Evolutionary conservation across 2,113 vertebrate species (phyloP).

Genomic region (Oxyura jamaicensis): DNA sequence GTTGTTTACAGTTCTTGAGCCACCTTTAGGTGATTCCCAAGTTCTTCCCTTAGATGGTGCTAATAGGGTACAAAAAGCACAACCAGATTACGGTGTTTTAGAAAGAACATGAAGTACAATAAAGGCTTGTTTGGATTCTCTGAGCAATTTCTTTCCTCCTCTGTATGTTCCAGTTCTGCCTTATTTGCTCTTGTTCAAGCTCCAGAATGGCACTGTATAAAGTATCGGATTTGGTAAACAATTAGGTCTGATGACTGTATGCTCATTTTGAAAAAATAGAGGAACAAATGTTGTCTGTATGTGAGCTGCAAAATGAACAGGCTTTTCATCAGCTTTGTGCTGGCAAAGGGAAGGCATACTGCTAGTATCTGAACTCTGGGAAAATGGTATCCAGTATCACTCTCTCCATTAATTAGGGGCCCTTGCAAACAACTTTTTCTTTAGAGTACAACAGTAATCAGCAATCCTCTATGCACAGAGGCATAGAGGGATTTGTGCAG

Average conservation of each 20-base stretch:
- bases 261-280: slow-evolving; percentile 26
- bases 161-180: background rate
- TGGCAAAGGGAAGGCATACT: background rate
- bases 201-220: background rate
- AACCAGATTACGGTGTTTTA: background rate
- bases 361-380: background rate
- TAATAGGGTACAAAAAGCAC: slow-evolving; percentile 60
- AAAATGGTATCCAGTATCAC: background rate
- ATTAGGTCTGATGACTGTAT: slow-evolving; percentile 41
- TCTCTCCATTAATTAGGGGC: background rate
- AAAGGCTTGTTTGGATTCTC: background rate
- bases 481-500: background rate
- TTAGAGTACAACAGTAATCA: background rate
- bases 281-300: slow-evolving; percentile 1
- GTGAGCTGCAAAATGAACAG: slow-evolving; percentile 38
- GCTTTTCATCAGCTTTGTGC: background rate
- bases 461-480: background rate
- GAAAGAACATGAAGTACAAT: background rate
- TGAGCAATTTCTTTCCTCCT: background rate
- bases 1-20: background rate
- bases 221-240: slow-evolving; percentile 37
- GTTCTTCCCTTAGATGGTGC: slow-evolving; percentile 75
- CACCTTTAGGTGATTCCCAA: slow-evolving; percentile 4
- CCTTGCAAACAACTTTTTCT: background rate
- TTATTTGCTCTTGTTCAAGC: slow-evolving; percentile 27